Conservation (phyloP, 2,113 vertebrate species). For the Percopsis transmontana region DNA sequence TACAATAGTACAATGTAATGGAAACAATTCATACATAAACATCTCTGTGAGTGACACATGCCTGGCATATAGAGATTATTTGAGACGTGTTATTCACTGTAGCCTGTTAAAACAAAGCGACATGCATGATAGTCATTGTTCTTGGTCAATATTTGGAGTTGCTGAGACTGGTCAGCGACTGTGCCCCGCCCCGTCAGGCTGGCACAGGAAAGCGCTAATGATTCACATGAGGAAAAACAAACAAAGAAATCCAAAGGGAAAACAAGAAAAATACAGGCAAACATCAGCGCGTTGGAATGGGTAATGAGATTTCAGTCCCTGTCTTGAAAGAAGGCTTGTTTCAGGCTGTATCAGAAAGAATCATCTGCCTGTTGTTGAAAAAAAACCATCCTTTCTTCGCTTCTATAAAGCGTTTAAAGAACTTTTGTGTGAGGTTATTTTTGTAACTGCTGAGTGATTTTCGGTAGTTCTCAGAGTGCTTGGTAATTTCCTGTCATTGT, state of each 20-base stretch:
- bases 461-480: constrained; percentile 23
- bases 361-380: constrained; percentile 27
- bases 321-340: constrained; percentile 35
- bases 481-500: constrained; percentile 8
- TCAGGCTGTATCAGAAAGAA: constrained; percentile 38
- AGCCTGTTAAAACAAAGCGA: constrained; percentile 12
- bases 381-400: constrained; percentile 12
- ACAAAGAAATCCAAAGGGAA: constrained; percentile 52
- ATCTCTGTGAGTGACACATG: constrained; percentile 18
- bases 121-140: constrained; percentile 8
- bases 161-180: constrained; percentile 29
- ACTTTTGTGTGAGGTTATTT: constrained; percentile 20
- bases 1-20: background rate
- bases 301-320: constrained; percentile 24
- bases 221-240: constrained; percentile 54
- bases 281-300: constrained; percentile 42
- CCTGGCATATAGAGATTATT: constrained; percentile 31
- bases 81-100: constrained; percentile 18
- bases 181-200: constrained; percentile 40
- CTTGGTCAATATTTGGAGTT: constrained; percentile 36
- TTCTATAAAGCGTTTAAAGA: constrained; percentile 1
- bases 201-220: constrained; percentile 63
- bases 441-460: constrained; percentile 31
- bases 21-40: background rate
- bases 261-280: constrained; percentile 42